Conservation (phyloP, 2,797 vertebrate species). For the Hippoglossus hippoglossus region DNA sequence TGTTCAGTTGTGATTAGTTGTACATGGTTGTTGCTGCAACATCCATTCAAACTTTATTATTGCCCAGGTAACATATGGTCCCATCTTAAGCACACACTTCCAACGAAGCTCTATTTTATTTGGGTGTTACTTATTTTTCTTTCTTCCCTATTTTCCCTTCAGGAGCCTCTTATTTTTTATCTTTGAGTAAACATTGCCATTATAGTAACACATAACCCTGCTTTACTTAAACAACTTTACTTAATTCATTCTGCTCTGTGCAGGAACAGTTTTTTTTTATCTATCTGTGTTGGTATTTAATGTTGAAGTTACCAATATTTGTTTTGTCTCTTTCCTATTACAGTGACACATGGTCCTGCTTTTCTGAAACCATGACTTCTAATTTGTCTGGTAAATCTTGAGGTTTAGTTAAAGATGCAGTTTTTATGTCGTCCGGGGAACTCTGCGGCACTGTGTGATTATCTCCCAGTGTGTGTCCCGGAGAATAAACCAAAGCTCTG, state of each 20-base stretch:
- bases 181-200: slow-evolving; percentile 50
- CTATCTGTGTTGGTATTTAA: slow-evolving; percentile 51
- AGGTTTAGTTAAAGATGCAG: slow-evolving; percentile 58
- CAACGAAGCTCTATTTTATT: slow-evolving; percentile 39
- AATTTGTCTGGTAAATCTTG: slow-evolving; percentile 75
- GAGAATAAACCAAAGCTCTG: slow-evolving; percentile 76
- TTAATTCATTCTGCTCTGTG: slow-evolving; percentile 52
- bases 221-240: slow-evolving; percentile 59
- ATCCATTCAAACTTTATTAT: background rate
- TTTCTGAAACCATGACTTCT: slow-evolving; percentile 64
- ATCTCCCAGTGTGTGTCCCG: slow-evolving; percentile 42
- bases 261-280: slow-evolving; percentile 46
- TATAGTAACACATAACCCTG: slow-evolving; percentile 56
- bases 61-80: background rate
- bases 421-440: slow-evolving; percentile 67
- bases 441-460: slow-evolving; percentile 51
- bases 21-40: background rate
- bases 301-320: slow-evolving; percentile 56
- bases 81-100: slow-evolving; percentile 19
- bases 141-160: slow-evolving; percentile 25
- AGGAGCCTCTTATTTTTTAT: slow-evolving; percentile 36
- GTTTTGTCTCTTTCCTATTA: slow-evolving; percentile 70
- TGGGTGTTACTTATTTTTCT: slow-evolving; percentile 36
- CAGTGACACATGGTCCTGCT: slow-evolving; percentile 66
- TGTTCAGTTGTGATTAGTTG: background rate